Base-by-base conservation (phyloP, 2,113 vertebrate genomes). In the Hoplias malabaricus region DNA sequence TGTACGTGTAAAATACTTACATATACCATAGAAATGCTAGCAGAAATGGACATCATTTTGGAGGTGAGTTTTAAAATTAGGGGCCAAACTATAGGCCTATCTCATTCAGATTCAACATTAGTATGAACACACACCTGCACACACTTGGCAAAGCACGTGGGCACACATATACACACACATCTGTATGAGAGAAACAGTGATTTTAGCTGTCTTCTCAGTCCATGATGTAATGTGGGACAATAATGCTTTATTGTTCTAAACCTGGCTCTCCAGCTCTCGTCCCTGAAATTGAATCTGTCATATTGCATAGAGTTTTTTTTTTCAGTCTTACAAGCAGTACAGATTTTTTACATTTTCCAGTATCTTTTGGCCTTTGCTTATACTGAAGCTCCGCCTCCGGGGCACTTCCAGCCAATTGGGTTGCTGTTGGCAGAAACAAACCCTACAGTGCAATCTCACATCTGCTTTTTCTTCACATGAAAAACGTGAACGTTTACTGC, bases 81-180 rank as follows among this genome's bases (percentile, higher is more conserved):
- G n/a, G n/a, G n/a, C n/a, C n/a, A n/a, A n/a, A n/a, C n/a, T n/a
- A n/a, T n/a, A n/a, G n/a, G n/a, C n/a, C n/a, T n/a, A n/a, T n/a
- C n/a, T n/a, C n/a, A n/a, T n/a, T n/a, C n/a, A n/a, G n/a, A n/a
- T n/a, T n/a, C n/a, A n/a, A n/a, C n/a, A n/a, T n/a, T n/a, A n/a
- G n/a, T n/a, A n/a, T n/a, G 56, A 33, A 29, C 62, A 42, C 40
- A 69, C 54, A 36, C 31, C 53, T 43, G 42, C 29, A 40, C 33
- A 53, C 46, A 54, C 72, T 23, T 25, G 53, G 2, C 2, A 8
- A 40, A 16, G 73, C 62, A 68, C 38, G 31, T 40, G 56, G 34
- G 19, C 38, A 25, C 48, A 56, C 61, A 73, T 61, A 77, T 43
- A 29, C 67, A 50, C 67, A 61, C 79, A 61, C 40, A 69, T 11